A percentile compares a stretch with the other conserved stretches of the same genome.
Evolutionary conservation across 2,888 invertebrate genomes (phyloP).

Genomic region (Drosophila putrida): DNA sequence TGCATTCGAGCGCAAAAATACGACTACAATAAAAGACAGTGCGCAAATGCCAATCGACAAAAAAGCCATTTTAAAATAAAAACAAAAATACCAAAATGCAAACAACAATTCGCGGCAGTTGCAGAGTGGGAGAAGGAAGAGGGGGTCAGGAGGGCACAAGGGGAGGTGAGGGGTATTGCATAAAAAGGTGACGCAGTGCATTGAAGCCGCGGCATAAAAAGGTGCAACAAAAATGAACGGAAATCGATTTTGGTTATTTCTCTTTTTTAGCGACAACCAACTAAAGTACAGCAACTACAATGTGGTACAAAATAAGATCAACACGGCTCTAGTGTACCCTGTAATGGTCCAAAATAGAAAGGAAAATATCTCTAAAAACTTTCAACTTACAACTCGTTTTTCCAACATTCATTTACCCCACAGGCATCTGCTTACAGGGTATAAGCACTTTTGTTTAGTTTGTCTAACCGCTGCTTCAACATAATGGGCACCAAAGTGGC

Average conservation of each 20-base stretch:
- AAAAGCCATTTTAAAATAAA: constrained; percentile 59
- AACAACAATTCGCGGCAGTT: constrained; percentile 21
- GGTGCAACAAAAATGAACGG: constrained; percentile 53
- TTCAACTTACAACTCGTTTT: too few species aligned
- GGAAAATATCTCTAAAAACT: neutral
- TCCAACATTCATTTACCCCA: too few species aligned
- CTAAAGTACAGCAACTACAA: constrained; percentile 4
- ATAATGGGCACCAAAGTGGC: constrained; percentile 46
- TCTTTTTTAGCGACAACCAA: constrained; percentile 19
- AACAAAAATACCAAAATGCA: constrained; percentile 40
- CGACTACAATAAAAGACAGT: constrained; percentile 40
- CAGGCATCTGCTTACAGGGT: constrained; percentile 3
- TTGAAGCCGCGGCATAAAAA: constrained; percentile 47
- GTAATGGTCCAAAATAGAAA: neutral
- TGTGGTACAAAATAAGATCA: neutral
- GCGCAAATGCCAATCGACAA: constrained; percentile 57
- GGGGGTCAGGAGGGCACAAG: neutral
- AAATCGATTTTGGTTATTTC: constrained; percentile 70
- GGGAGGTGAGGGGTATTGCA: constrained; percentile 31
- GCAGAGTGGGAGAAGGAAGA: neutral
- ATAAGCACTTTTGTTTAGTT: constrained; percentile 17
- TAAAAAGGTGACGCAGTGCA: constrained; percentile 61
- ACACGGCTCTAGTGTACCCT: neutral
- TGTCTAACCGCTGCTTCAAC: constrained; percentile 22
- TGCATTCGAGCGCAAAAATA: constrained; percentile 38